Conservation (phyloP, 2,113 vertebrate genomes). For the Triplophysa siluroides region DNA sequence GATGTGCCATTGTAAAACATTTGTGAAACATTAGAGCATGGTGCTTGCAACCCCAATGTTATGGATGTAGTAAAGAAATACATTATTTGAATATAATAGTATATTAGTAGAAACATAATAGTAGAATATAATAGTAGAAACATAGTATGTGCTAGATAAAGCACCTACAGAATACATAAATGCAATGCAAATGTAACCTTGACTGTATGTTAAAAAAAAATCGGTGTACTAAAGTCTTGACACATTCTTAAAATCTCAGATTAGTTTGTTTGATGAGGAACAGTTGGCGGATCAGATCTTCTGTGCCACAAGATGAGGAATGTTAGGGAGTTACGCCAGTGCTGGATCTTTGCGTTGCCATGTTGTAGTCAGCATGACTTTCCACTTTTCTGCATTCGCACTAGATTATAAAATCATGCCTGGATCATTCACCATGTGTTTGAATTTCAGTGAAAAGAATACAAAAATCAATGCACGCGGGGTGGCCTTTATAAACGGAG, state of each 20-base stretch:
- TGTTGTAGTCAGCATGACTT: background rate
- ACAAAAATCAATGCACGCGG: background rate
- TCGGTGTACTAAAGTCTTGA: no score
- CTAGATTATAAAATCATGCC: slow-evolving; percentile 21
- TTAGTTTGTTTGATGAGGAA: background rate
- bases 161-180: background rate
- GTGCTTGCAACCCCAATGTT: no score
- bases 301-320: slow-evolving; percentile 5
- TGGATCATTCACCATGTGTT: background rate
- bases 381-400: slow-evolving; percentile 1
- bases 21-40: no score
- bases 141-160: background rate
- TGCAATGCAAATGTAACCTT: no score
- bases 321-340: slow-evolving; percentile 12
- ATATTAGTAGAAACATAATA: no score
- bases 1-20: no score
- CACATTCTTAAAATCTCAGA: background rate
- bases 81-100: background rate
- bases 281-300: slow-evolving; percentile 16
- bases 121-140: no score
- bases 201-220: no score
- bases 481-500: slow-evolving; percentile 17
- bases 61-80: background rate
- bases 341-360: slow-evolving; percentile 1
- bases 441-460: background rate